Conservation (phyloP, 2,888 invertebrate species). For the Lycia hirtaria region DNA sequence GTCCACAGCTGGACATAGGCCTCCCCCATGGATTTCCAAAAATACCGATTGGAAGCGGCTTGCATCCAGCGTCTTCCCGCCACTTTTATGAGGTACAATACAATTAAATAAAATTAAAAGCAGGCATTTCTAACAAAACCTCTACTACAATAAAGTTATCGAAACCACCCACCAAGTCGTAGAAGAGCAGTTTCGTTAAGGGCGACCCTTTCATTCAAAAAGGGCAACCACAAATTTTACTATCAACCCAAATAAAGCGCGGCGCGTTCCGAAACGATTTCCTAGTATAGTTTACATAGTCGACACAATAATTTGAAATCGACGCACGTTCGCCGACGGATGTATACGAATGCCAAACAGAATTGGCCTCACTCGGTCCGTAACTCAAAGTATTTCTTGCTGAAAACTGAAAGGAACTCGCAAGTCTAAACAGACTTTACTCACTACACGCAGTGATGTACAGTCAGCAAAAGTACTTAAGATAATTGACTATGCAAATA, state of each 20-base stretch:
- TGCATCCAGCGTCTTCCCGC: too few species aligned
- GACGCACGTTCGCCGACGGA: slow-evolving; percentile 72
- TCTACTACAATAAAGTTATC: neutral
- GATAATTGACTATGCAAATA: too few species aligned
- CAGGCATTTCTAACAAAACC: neutral
- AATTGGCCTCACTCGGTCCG: slow-evolving; percentile 61
- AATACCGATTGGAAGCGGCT: too few species aligned
- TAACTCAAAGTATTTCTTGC: slow-evolving; percentile 71
- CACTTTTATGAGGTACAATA: too few species aligned
- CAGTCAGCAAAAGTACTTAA: slow-evolving; percentile 7
- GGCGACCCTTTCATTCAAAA: slow-evolving; percentile 21
- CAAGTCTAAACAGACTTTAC: slow-evolving; percentile 61
- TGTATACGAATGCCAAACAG: slow-evolving; percentile 74
- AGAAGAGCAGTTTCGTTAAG: neutral
- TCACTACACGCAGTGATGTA: slow-evolving; percentile 14
- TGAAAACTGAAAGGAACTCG: slow-evolving; percentile 70
- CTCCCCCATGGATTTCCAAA: too few species aligned
- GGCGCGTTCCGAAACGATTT: slow-evolving; percentile 30
- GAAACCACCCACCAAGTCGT: slow-evolving; percentile 1
- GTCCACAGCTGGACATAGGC: too few species aligned
- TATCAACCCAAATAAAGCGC: slow-evolving; percentile 25
- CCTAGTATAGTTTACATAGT: slow-evolving; percentile 51
- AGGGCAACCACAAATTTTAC: slow-evolving; percentile 25
- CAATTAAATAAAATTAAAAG: too few species aligned
- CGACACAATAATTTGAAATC: slow-evolving; percentile 63